A percentile compares a stretch with the other conserved stretches of the same genome.
phyloP scores from a whole-genome alignment of 2,113 vertebrate species.

The Callopanchax toddi region DNA sequence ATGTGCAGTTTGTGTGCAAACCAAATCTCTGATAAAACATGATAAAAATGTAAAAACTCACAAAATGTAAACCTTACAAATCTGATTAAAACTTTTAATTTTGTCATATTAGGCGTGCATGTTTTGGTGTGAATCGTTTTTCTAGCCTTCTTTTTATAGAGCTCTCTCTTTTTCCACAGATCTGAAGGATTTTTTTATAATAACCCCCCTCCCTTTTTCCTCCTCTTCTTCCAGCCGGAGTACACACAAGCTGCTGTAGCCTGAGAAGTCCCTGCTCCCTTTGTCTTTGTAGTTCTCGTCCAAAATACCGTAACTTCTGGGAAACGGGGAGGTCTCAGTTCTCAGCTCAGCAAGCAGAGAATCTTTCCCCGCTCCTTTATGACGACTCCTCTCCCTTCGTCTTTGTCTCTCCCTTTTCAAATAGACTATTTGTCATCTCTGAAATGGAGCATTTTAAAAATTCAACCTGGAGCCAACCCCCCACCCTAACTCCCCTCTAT shows the following conservation, averaged over 20 bases:
- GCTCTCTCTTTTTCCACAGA: constrained; percentile 16
- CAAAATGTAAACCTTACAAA: no score
- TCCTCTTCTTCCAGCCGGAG: constrained; percentile 22
- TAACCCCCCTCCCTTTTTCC: neutral
- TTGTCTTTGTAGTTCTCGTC: constrained; percentile 72
- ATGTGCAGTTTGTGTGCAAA: no score
- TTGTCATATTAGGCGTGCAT: constrained; percentile 23
- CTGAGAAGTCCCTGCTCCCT: constrained; percentile 66
- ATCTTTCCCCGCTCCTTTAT: constrained; percentile 50
- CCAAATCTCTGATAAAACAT: no score
- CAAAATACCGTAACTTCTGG: constrained; percentile 68
- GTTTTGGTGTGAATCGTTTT: constrained; percentile 34
- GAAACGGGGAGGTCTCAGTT: constrained; percentile 62
- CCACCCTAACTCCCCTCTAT: constrained; percentile 74
- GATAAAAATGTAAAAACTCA: no score
- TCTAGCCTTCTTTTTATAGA: constrained; percentile 24
- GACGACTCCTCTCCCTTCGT: constrained; percentile 40
- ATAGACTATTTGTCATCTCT: constrained; percentile 81
- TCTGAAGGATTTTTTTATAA: constrained; percentile 49
- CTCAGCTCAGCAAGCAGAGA: constrained; percentile 45
- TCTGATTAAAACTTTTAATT: constrained; percentile 10
- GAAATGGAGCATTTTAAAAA: constrained; percentile 83
- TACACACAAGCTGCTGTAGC: constrained; percentile 58
- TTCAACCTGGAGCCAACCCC: constrained; percentile 79
- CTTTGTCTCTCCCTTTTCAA: constrained; percentile 75